A percentile compares a stretch with the other conserved stretches of the same genome.
phyloP scores from a whole-genome alignment of 2,888 invertebrate species.

The Cheilosia impressa region DNA sequence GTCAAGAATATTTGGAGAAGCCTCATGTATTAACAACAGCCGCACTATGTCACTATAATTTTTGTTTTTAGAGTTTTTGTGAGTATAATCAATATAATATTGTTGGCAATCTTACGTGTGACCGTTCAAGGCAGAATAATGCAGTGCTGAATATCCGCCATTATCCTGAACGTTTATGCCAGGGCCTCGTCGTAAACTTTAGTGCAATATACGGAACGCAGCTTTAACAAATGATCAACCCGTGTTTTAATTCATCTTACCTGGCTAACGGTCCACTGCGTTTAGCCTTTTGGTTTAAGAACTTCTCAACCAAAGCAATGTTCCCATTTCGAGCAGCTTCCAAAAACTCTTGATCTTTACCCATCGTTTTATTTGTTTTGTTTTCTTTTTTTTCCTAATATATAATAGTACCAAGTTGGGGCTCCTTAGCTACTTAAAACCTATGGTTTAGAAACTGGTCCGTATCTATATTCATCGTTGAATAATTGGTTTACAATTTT shows the following conservation, averaged over 20 bases:
- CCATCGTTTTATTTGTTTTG: conserved; percentile 86
- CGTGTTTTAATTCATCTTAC: conserved; percentile 85
- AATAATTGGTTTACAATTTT: not conserved
- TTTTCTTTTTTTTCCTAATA: not conserved
- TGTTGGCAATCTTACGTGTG: conserved; percentile 88
- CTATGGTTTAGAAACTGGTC: too few relatives aligned
- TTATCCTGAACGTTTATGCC: conserved; percentile 97
- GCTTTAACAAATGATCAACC: not conserved
- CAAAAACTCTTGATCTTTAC: conserved; percentile 97
- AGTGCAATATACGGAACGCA: not conserved
- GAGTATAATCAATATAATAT: not conserved
- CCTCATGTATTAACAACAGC: conserved; percentile 90
- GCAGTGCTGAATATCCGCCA: conserved; percentile 96
- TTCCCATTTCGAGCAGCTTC: conserved; percentile 98
- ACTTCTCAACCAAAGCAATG: conserved; percentile 94
- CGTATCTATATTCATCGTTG: not conserved
- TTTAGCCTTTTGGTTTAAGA: conserved; percentile 93
- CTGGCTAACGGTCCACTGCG: conserved; percentile 97
- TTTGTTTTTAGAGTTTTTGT: not conserved
- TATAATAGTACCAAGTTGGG: too few relatives aligned
- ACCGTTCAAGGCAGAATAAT: conserved; percentile 96
- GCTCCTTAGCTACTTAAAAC: not conserved
- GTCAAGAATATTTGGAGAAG: conserved; percentile 94
- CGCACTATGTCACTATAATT: conserved; percentile 90
- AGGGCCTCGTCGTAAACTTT: conserved; percentile 91